Evolutionary conservation across 2,888 invertebrate genomes (phyloP).

Genomic region (Spodoptera picta): DNA sequence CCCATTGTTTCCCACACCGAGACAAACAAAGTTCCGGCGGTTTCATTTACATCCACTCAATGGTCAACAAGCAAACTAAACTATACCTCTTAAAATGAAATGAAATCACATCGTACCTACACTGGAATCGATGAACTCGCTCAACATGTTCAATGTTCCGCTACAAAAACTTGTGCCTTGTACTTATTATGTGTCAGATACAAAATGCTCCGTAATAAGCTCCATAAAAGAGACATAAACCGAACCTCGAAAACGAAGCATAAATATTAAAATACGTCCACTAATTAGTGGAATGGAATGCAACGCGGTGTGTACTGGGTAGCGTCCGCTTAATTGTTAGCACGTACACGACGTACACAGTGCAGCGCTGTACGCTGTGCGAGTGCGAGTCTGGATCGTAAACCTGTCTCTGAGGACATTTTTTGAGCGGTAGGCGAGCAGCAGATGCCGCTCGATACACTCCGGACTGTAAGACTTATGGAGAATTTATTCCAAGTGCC

Average conservation of each 20-base stretch:
- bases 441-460: constrained; percentile 53
- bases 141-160: constrained; percentile 51
- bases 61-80: constrained; percentile 54
- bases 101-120: constrained; percentile 48
- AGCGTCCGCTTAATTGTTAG: constrained; percentile 61
- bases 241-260: constrained; percentile 56
- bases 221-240: constrained; percentile 63
- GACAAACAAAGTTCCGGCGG: constrained; percentile 71
- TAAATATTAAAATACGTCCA: constrained; percentile 60
- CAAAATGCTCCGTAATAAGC: constrained; percentile 56
- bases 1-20: constrained; percentile 73
- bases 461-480: constrained; percentile 42
- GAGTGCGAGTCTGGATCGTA: constrained; percentile 49
- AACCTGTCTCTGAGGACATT: constrained; percentile 63
- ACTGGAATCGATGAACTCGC: constrained; percentile 41
- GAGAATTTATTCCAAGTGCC: constrained; percentile 47
- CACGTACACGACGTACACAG: constrained; percentile 41
- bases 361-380: constrained; percentile 10
- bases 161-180: constrained; percentile 35
- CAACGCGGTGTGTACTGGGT: constrained; percentile 48
- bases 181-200: constrained; percentile 51
- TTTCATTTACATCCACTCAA: constrained; percentile 75
- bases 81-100: constrained; percentile 59
- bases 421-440: constrained; percentile 49
- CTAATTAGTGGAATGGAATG: constrained; percentile 67